A percentile compares a stretch with the other conserved stretches of the same genome.
phyloP scores from a whole-genome alignment of 2,113 vertebrate species.

The Clarias magur region DNA sequence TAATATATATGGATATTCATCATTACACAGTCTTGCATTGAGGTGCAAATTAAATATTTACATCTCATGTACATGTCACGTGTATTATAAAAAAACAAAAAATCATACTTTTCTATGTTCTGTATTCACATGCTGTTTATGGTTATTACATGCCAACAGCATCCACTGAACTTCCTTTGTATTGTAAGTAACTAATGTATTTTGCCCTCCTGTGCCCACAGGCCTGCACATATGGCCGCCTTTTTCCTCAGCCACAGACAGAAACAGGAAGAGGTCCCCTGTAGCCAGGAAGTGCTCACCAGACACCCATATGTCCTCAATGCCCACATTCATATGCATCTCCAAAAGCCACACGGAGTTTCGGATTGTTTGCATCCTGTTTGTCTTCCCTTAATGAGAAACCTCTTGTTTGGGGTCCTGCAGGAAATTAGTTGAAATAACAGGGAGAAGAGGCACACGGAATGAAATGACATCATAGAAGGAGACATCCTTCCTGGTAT shows the following conservation, averaged over 20 bases:
- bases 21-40: neutral
- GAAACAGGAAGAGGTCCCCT: conserved; percentile 57
- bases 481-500: neutral
- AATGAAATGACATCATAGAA: neutral
- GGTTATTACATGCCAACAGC: neutral
- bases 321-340: neutral
- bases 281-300: conserved; percentile 58
- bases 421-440: neutral
- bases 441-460: neutral
- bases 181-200: neutral
- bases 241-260: conserved; percentile 41
- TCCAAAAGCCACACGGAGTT: conserved; percentile 15
- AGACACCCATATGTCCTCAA: conserved; percentile 25
- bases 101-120: neutral
- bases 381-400: conserved; percentile 45
- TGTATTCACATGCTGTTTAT: neutral
- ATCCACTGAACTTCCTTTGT: neutral
- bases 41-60: neutral
- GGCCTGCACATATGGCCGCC: conserved; percentile 52
- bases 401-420: conserved; percentile 14
- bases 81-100: neutral
- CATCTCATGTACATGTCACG: neutral
- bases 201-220: conserved; percentile 7
- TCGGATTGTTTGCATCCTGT: conserved; percentile 42
- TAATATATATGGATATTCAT: neutral